A percentile compares a stretch with the other conserved stretches of the same genome.
phyloP scores from a whole-genome alignment of 2,888 invertebrate genomes.

The Polymixis lichenea region DNA sequence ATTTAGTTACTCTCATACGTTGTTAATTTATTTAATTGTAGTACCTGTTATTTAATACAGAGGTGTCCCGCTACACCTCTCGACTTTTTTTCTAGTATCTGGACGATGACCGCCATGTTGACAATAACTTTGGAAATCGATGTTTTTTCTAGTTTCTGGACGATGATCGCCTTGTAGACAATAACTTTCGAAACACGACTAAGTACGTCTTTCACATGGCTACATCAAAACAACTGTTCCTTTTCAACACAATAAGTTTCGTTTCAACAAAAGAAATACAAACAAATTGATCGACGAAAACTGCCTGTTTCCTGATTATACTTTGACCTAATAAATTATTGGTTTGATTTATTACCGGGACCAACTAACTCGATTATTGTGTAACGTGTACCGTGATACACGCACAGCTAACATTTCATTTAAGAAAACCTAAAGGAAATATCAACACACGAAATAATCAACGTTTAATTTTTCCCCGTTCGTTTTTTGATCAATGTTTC shows the following conservation, averaged over 20 bases:
- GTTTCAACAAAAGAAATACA: constrained; percentile 27
- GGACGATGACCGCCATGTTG: no score
- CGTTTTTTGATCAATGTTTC: constrained; percentile 25
- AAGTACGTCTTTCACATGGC: not conserved
- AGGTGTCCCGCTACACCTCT: not conserved
- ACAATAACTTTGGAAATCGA: no score
- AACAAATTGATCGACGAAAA: constrained; percentile 30
- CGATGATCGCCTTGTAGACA: not conserved
- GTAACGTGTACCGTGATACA: constrained; percentile 42
- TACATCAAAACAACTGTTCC: constrained; percentile 7
- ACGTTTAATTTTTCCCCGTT: constrained; percentile 40
- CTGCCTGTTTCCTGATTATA: constrained; percentile 26
- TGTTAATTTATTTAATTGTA: not conserved
- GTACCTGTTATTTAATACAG: not conserved
- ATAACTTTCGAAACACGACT: not conserved
- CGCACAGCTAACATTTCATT: constrained; percentile 53
- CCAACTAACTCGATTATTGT: constrained; percentile 32
- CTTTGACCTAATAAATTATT: constrained; percentile 53
- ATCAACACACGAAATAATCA: constrained; percentile 54
- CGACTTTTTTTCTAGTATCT: not conserved
- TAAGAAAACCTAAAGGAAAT: constrained; percentile 28
- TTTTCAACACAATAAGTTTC: constrained; percentile 13
- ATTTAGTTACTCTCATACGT: not conserved
- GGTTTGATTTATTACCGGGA: constrained; percentile 46
- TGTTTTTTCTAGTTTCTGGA: not conserved